phyloP scores from a whole-genome alignment of 1,140 invertebrate species.

The Drosophila santomea region DNA sequence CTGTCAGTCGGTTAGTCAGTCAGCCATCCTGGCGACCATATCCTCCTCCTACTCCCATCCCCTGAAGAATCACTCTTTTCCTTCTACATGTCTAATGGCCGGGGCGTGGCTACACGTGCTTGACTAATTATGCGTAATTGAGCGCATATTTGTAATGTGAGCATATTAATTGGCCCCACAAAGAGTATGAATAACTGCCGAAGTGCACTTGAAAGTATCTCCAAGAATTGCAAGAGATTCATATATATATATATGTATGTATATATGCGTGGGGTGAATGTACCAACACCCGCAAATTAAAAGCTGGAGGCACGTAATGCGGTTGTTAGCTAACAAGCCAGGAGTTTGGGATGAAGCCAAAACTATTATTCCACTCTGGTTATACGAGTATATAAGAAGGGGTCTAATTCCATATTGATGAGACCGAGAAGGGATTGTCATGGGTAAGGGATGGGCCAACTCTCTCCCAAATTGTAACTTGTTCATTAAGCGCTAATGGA shows the following conservation, averaged over 20 bases:
- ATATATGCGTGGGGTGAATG: slow-evolving; percentile 14
- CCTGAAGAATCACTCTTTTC: background rate
- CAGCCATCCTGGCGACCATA: slow-evolving; percentile 24
- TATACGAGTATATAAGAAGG: background rate
- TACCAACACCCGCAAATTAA: slow-evolving; percentile 36
- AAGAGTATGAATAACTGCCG: slow-evolving; percentile 46
- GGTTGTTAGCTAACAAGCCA: slow-evolving; percentile 47
- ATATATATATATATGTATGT: background rate
- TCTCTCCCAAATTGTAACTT: slow-evolving; percentile 36
- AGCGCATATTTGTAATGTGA: slow-evolving; percentile 73
- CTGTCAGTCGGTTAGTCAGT: slow-evolving; percentile 14
- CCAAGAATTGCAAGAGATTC: slow-evolving; percentile 7
- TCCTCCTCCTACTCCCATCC: background rate
- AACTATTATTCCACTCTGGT: slow-evolving; percentile 33
- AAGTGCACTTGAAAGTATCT: slow-evolving; percentile 46
- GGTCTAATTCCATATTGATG: slow-evolving; percentile 17
- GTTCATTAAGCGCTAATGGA: slow-evolving; percentile 71
- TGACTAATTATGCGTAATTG: slow-evolving; percentile 78
- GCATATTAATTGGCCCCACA: slow-evolving; percentile 71
- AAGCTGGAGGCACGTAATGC: slow-evolving; percentile 45
- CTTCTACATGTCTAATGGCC: slow-evolving; percentile 50
- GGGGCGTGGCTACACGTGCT: slow-evolving; percentile 72
- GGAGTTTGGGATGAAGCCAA: slow-evolving; percentile 10
- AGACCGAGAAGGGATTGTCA: background rate
- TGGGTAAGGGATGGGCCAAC: background rate